Percentiles rank a stretch among this genome's conserved stretches.
These are phyloP conservation scores for Tichodroma muraria DNA, from an alignment of 2,113 vertebrate species.

Conservation along the genomic window DNA sequence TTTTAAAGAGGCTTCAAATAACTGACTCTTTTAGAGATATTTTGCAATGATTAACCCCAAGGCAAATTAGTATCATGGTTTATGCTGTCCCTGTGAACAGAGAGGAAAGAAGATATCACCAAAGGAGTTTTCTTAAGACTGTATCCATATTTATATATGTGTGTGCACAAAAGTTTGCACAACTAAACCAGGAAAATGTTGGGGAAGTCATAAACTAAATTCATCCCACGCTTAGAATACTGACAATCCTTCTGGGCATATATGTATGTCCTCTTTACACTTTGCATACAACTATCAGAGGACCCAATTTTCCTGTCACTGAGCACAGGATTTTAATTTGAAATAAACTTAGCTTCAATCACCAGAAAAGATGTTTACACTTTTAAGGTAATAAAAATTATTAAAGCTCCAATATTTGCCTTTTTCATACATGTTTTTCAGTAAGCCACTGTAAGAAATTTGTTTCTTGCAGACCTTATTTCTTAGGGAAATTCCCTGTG, in stretches of 20 bases:
- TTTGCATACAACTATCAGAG: not conserved
- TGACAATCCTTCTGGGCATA: not conserved
- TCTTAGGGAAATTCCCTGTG: not conserved
- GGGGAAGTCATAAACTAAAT: not conserved
- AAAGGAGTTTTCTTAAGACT: not conserved
- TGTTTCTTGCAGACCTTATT: not conserved
- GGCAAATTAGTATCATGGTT: not conserved
- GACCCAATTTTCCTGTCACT: not conserved
- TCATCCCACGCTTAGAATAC: too few species aligned
- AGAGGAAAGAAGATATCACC: not conserved
- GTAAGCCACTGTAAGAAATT: not conserved
- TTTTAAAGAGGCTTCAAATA: not conserved
- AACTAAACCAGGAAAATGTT: not conserved
- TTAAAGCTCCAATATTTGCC: not conserved
- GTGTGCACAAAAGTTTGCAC: not conserved
- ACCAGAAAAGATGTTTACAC: not conserved
- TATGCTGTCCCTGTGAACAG: not conserved
- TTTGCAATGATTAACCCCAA: not conserved
- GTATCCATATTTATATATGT: not conserved
- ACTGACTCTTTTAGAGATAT: not conserved
- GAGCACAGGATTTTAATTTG: not conserved
- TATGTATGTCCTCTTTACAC: not conserved
- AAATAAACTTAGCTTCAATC: not conserved
- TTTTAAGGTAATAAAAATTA: not conserved
- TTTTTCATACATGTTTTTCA: not conserved